Evolutionary conservation across 2,888 invertebrate species (phyloP).

Genomic region (Cheilosia vernalis): DNA sequence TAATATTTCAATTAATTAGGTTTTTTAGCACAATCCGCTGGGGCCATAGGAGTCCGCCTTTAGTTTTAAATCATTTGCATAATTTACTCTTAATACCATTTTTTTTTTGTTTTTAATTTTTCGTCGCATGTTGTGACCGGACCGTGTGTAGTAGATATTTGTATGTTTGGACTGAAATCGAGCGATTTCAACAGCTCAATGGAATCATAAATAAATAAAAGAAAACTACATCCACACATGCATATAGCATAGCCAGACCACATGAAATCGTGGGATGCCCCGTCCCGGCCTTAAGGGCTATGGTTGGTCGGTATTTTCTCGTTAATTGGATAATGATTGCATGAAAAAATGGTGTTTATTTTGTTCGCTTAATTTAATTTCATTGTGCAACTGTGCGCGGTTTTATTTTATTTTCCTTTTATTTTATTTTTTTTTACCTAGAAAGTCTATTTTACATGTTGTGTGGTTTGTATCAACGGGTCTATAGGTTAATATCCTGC

Average conservation of each 20-base stretch:
- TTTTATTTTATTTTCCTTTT: slow-evolving; percentile 3
- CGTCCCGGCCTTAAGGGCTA: slow-evolving; percentile 2
- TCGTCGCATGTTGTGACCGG: not conserved
- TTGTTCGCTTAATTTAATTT: slow-evolving; percentile 55
- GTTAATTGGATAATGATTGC: slow-evolving; percentile 49
- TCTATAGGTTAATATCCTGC: slow-evolving; percentile 20
- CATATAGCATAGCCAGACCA: not conserved
- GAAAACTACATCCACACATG: not conserved
- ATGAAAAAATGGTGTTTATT: slow-evolving; percentile 44
- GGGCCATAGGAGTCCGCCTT: not conserved
- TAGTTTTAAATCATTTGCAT: slow-evolving; percentile 40
- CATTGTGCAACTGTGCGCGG: slow-evolving; percentile 37
- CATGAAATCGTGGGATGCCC: slow-evolving; percentile 1
- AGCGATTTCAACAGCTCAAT: slow-evolving; percentile 20
- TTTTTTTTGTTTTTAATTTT: not conserved
- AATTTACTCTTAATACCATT: slow-evolving; percentile 48
- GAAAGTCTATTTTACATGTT: slow-evolving; percentile 32
- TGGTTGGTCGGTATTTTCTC: slow-evolving; percentile 23
- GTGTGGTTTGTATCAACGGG: not conserved
- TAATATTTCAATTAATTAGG: slow-evolving; percentile 42
- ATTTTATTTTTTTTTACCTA: too few species aligned
- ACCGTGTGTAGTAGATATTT: not conserved
- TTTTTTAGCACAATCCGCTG: not conserved
- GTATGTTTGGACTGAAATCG: slow-evolving; percentile 14
- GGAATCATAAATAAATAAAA: slow-evolving; percentile 34